A percentile compares a stretch with the other conserved stretches of the same genome.
These are phyloP conservation scores for Trachythela sp. DNA, from an alignment of 64 coral and sea anemone species.

Conservation along the genomic window DNA sequence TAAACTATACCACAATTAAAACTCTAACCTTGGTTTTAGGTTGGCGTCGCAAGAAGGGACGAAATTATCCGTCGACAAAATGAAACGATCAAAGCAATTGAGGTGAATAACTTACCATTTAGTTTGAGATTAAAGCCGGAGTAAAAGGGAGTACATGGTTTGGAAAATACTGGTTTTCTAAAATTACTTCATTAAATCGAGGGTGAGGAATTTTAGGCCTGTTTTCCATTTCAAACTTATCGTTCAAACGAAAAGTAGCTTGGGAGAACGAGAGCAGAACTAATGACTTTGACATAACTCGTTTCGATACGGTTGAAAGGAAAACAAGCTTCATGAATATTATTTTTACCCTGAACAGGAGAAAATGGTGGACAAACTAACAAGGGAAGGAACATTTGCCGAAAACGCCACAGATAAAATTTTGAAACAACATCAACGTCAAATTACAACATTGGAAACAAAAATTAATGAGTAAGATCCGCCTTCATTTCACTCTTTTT, in stretches of 20 bases:
- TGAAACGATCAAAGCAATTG: conserved; percentile 81
- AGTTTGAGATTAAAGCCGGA: background rate
- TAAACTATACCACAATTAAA: too few species aligned
- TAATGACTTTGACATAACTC: too few species aligned
- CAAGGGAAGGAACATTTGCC: conserved; percentile 75
- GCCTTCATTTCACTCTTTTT: background rate
- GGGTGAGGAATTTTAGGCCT: too few species aligned
- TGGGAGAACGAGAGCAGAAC: too few species aligned
- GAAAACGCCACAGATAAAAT: conserved; percentile 79
- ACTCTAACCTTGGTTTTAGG: too few species aligned
- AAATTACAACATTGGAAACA: conserved; percentile 71
- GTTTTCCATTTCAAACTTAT: too few species aligned
- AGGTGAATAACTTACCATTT: conserved; percentile 44
- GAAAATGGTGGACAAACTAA: conserved; percentile 84
- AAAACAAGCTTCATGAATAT: background rate
- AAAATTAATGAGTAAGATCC: conserved; percentile 70
- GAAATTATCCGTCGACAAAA: conserved; percentile 87
- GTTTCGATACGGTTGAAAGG: too few species aligned
- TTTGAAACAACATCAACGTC: conserved; percentile 85
- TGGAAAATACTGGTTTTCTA: too few species aligned
- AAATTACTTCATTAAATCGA: too few species aligned
- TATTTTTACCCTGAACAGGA: conserved; percentile 39
- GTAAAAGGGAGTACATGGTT: background rate
- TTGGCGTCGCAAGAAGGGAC: conserved; percentile 78
- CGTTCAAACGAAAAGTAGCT: too few species aligned